Evolutionary conservation across 2,888 invertebrate genomes (phyloP).

Genomic region (Synanthedon andrenaeformis): DNA sequence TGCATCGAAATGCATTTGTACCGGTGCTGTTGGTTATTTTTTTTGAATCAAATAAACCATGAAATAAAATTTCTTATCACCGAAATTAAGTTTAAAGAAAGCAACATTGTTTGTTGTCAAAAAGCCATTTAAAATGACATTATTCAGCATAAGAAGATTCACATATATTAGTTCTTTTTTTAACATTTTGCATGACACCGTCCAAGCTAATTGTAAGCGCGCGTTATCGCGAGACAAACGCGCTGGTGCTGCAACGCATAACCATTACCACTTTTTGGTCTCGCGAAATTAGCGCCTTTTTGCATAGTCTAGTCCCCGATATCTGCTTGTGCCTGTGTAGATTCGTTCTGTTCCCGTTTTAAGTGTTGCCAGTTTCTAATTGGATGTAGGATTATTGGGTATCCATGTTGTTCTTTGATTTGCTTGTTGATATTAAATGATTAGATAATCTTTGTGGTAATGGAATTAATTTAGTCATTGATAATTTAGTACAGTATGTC

Average conservation of each 20-base stretch:
- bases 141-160: too few species aligned
- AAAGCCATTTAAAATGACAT: too few species aligned
- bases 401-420: slow-evolving; percentile 3
- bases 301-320: slow-evolving; percentile 50
- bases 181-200: slow-evolving; percentile 24
- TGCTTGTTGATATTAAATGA: neutral
- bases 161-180: neutral
- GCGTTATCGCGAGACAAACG: slow-evolving; percentile 70
- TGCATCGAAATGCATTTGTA: too few species aligned
- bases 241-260: slow-evolving; percentile 64
- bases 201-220: slow-evolving; percentile 66
- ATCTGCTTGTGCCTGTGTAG: slow-evolving; percentile 3
- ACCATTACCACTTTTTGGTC: slow-evolving; percentile 69
- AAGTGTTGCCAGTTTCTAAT: slow-evolving; percentile 10
- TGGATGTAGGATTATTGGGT: slow-evolving; percentile 8
- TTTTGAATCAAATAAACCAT: too few species aligned
- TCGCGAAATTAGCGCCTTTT: slow-evolving; percentile 68
- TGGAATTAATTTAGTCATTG: too few species aligned
- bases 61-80: too few species aligned
- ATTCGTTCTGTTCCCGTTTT: slow-evolving; percentile 20
- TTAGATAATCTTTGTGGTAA: too few species aligned
- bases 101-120: too few species aligned
- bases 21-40: too few species aligned
- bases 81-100: too few species aligned
- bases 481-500: too few species aligned